Evolutionary conservation across 2,888 invertebrate species (phyloP).

Genomic region (Antheraea assamensis): DNA sequence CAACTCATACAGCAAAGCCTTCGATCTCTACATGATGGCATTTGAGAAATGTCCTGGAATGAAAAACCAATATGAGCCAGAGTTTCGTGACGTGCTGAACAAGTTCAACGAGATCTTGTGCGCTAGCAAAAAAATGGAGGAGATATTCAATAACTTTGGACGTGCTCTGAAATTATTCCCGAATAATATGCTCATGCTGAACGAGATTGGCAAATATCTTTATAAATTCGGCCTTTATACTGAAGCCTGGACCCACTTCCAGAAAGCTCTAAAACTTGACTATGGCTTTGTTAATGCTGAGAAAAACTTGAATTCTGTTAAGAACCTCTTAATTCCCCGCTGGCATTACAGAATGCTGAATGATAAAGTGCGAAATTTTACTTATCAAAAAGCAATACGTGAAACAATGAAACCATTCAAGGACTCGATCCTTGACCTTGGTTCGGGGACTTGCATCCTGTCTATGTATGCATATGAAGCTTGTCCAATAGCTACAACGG

Average conservation of each 20-base stretch:
- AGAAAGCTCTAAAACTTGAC: conserved; percentile 75
- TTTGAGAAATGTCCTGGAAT: conserved; percentile 51
- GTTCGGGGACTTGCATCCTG: conserved; percentile 89
- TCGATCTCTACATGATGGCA: conserved; percentile 56
- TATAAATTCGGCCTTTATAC: conserved; percentile 79
- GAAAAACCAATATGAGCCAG: conserved; percentile 45
- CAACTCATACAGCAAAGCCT: conserved; percentile 54
- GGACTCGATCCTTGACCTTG: conserved; percentile 86
- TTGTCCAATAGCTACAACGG: conserved; percentile 81
- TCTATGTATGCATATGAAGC: conserved; percentile 85
- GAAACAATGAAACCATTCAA: conserved; percentile 69
- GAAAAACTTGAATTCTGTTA: conserved; percentile 86
- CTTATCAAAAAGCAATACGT: conserved; percentile 84
- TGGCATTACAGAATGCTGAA: conserved; percentile 94
- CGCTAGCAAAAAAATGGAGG: conserved; percentile 47
- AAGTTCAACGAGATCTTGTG: conserved; percentile 49
- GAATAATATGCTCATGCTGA: conserved; percentile 51
- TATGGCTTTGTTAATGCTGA: conserved; percentile 81
- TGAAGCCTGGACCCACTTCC: conserved; percentile 82
- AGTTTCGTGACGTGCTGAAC: conserved; percentile 53
- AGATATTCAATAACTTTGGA: conserved; percentile 59
- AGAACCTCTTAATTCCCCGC: conserved; percentile 86
- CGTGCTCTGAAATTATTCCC: conserved; percentile 56
- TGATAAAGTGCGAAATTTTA: conserved; percentile 85
- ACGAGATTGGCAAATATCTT: conserved; percentile 66